These are phyloP conservation scores for Rhagoletis zephyria DNA, from an alignment of 1,140 invertebrate species.

Conservation along the genomic window DNA sequence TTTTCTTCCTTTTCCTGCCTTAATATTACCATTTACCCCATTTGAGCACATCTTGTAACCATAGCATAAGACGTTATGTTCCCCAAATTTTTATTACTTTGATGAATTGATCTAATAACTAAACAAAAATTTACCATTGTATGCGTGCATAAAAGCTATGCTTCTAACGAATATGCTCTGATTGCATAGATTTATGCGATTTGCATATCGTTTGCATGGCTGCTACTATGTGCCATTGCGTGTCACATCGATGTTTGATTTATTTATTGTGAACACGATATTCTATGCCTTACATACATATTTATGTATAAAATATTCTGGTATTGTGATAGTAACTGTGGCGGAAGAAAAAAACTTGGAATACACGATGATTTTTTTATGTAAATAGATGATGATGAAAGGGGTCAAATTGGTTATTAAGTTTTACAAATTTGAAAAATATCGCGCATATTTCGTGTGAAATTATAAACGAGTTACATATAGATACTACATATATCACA, in stretches of 20 bases:
- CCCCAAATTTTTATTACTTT: constrained; percentile 27
- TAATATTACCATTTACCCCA: not conserved
- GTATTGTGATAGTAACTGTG: no score
- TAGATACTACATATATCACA: no score
- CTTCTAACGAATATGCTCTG: not conserved
- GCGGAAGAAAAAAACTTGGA: no score
- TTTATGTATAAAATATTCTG: no score
- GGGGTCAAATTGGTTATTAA: no score
- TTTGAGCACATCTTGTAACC: not conserved
- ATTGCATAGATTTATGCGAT: not conserved
- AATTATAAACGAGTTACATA: no score
- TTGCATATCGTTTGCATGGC: not conserved
- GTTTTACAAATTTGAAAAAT: no score
- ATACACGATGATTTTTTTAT: no score
- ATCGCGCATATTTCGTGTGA: no score
- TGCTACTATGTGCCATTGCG: not conserved
- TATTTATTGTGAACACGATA: not conserved
- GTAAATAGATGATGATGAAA: no score
- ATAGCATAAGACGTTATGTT: constrained; percentile 12
- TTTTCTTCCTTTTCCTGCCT: not conserved
- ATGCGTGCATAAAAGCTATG: constrained; percentile 5
- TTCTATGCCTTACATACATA: no score
- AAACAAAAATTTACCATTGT: not conserved
- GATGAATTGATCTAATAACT: constrained; percentile 26
- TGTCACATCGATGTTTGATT: constrained; percentile 11